Conservation (phyloP, 92 coral and sea anemone genomes). For the Nematostella vectensis region DNA sequence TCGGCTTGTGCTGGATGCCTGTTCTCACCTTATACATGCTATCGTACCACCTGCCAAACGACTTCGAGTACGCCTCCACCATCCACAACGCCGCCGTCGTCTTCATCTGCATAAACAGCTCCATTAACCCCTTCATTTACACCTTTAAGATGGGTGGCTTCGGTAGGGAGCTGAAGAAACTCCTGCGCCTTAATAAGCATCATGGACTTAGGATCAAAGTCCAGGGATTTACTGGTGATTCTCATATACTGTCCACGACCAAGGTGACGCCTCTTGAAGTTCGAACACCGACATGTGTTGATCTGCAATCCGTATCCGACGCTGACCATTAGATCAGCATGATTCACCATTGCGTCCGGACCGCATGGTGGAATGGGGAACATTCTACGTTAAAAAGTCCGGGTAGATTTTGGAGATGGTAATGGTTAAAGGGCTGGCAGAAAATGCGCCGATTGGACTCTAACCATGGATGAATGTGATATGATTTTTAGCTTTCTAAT, state of each 20-base stretch:
- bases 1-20: slow-evolving; percentile 29
- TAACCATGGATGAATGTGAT: too few species aligned
- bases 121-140: slow-evolving; percentile 29
- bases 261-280: neutral
- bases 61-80: slow-evolving; percentile 30
- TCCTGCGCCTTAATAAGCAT: slow-evolving; percentile 13
- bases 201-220: too few species aligned
- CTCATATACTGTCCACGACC: neutral
- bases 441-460: too few species aligned
- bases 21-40: slow-evolving; percentile 28
- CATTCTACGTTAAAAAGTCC: too few species aligned
- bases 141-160: slow-evolving; percentile 29
- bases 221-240: neutral
- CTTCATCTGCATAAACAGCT: slow-evolving; percentile 22
- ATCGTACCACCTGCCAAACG: slow-evolving; percentile 21
- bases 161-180: slow-evolving; percentile 7
- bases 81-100: slow-evolving; percentile 26
- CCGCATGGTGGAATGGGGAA: too few species aligned
- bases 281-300: neutral
- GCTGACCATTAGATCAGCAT: neutral
- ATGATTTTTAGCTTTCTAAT: too few species aligned
- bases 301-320: neutral
- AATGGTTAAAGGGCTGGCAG: too few species aligned
- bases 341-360: too few species aligned
- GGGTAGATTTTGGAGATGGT: too few species aligned